These are phyloP conservation scores for Bombus superbus DNA, from an alignment of 1,140 invertebrate species.

Conservation along the genomic window DNA sequence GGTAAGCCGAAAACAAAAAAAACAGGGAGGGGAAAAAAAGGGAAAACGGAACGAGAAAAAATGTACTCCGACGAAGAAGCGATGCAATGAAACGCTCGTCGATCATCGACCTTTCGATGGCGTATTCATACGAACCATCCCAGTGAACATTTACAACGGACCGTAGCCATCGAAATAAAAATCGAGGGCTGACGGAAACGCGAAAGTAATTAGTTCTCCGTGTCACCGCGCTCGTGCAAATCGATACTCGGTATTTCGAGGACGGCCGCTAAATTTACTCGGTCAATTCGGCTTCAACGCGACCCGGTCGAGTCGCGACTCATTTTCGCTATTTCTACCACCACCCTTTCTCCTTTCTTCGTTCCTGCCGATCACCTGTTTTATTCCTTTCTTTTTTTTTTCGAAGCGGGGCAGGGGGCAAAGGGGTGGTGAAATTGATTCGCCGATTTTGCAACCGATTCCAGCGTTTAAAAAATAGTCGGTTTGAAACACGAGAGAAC, in stretches of 20 bases:
- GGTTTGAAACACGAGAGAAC: neutral
- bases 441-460: neutral
- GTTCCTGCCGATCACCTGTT: neutral
- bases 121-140: neutral
- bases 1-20: neutral
- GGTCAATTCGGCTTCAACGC: neutral
- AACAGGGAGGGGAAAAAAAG: neutral
- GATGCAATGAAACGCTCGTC: conserved; percentile 24
- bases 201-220: conserved; percentile 48
- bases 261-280: conserved; percentile 13
- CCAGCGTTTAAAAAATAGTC: neutral
- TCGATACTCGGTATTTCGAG: conserved; percentile 37
- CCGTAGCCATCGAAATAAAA: conserved; percentile 30
- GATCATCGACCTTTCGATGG: conserved; percentile 28
- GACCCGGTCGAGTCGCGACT: neutral
- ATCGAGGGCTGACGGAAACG: conserved; percentile 30
- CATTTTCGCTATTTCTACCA: conserved; percentile 8
- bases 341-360: neutral
- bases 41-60: neutral
- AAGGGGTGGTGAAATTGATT: neutral
- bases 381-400: neutral
- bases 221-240: conserved; percentile 27
- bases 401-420: too few relatives aligned
- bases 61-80: neutral
- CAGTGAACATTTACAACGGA: conserved; percentile 12